Conservation (phyloP, 2,113 vertebrate genomes). For the Ciconia maguari region DNA sequence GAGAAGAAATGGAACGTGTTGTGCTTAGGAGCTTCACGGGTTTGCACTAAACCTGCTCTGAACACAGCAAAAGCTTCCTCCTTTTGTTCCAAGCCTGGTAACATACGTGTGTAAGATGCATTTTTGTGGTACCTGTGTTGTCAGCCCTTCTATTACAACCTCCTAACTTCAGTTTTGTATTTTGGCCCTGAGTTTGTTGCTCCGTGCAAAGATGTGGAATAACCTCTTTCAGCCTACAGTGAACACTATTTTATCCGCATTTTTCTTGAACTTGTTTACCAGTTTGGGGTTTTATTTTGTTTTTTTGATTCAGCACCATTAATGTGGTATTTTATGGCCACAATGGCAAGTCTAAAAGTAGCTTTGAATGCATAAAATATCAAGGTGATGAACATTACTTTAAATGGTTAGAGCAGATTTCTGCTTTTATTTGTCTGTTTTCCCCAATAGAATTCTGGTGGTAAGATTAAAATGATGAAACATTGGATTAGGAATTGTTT, state of each 20-base stretch:
- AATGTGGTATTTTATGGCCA: background rate
- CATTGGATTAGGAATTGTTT: conserved; percentile 14
- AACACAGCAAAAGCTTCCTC: background rate
- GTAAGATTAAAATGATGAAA: background rate
- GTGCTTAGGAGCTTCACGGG: background rate
- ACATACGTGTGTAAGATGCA: accelerated
- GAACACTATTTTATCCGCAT: background rate
- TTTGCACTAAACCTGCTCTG: background rate
- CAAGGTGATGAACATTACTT: background rate
- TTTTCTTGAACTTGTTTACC: background rate
- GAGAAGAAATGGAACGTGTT: background rate
- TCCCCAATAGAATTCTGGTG: background rate
- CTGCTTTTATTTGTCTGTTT: background rate
- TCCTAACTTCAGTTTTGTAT: background rate
- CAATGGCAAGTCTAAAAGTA: background rate
- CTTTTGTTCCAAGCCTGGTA: background rate
- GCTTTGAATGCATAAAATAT: background rate
- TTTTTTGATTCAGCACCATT: background rate
- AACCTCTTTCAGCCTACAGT: background rate
- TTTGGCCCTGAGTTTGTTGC: background rate
- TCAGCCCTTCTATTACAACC: background rate
- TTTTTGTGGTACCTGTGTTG: background rate
- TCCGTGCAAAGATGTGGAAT: background rate
- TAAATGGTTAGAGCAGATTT: background rate
- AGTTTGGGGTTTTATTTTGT: background rate